Base-by-base conservation (phyloP, 2,113 vertebrate genomes). In the Candoia aspera region DNA sequence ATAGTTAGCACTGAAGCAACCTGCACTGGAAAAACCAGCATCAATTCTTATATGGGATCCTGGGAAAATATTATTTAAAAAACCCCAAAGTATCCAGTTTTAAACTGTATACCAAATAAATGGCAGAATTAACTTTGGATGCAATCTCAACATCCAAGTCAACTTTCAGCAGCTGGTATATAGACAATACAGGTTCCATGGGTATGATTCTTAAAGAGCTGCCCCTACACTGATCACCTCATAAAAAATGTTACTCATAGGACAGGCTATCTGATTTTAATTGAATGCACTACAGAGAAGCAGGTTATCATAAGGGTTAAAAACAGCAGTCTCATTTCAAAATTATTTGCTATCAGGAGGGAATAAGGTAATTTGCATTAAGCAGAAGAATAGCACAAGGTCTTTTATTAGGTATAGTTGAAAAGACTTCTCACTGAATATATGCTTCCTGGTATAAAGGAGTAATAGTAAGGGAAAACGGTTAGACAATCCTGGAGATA, bases 181-280 rank as follows among this genome's bases (percentile, higher is more conserved):
- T 79, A 53, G 91, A 60, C 17, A 92, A 88, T 33, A 79, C 87
- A 91, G 53, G 8, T 60, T 87, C 86, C 57, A 59, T 84, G 55
- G 21, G 42, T 83, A 83, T 49, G 55, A 53, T 58, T 58, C 64
- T 59, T 79, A 79, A 87, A 73, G 64, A 88, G 33, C 37, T 91
- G 64, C 26, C 54, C 49, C 15, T 88, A n/a, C 29, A 84, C 53
- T 57, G 59, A 88, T 83, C 42, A 83, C 83, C 55, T 88, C 86
- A 92, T 53, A 24, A 92, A 68, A 73, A 92, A 88, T 59, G 54
- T 59, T 83, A 88, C 62, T 57, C 8, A 42, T 2, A 88, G 42
- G 54, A n/a, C 9, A 68, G 12, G 24, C 23, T 87, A 91, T 64
- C 91, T 87, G 26, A 12, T 73, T 87, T 87, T 87, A 87, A 91